Evolutionary conservation across 2,888 invertebrate species (phyloP), one percentile per base, ranked within the genome.

Genomic region (Ophraella communa): DNA sequence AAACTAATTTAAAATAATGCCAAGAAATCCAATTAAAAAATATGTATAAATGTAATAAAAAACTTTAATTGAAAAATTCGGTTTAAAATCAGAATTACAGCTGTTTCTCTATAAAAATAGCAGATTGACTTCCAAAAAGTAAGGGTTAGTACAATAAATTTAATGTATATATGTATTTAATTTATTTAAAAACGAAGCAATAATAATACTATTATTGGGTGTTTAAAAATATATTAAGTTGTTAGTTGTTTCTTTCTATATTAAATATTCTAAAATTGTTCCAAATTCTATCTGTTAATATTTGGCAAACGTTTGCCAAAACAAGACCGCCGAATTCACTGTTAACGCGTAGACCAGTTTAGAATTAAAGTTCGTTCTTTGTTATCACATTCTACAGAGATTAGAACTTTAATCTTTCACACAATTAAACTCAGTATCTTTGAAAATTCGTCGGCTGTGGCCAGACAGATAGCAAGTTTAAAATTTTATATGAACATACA

Each of bases 331-430:
- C 55, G 66, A 71, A 67, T 69, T 69, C 60, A 60, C 58, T 67
- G 62, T 66, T 67, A 69, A 67, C 68, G 68, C 60, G 68, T 10
- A 64, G 65, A 67, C 60, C 68, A 71, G 68, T 66, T 67, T 64
- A 61, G 61, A 64, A 67, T 64, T 65, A 56, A 66, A 68, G 67
- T 68, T 68, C 65, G 71, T 72, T 71, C 71, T 71, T 71, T 71
- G 72, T 72, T 71, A 65, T 70, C 71, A 64, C 69, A 67, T 62
- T 71, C 67, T 67, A 57, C 66, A 63, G 56, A 71, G 74, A 76
- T 75, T 75, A 76, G 72, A 68, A 64, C 64, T 69, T 67, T 73
- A 74, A 73, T 75, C 73, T 72, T 70, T 73, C 68, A 73, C 70
- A 73, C 73, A 75, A 73, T 73, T 73, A 76, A 67, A 72, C 70